phyloP scores from a whole-genome alignment of 2,113 vertebrate genomes.

The Dasyurus viverrinus region DNA sequence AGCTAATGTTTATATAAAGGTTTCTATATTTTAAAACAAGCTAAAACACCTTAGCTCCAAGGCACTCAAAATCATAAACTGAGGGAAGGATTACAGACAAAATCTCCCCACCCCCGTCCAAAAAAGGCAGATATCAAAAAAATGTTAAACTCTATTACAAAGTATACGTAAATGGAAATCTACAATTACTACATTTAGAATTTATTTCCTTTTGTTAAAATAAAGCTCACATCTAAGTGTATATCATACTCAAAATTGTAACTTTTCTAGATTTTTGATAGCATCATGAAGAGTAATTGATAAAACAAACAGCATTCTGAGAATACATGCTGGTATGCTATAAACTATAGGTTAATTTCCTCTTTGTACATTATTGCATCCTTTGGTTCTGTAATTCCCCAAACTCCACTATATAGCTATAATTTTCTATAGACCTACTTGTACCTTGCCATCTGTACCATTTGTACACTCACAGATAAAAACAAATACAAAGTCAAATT shows the following conservation, averaged over 20 bases:
- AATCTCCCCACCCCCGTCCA: background rate
- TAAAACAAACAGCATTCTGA: background rate
- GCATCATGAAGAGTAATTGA: background rate
- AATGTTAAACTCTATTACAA: background rate
- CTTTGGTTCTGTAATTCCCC: background rate
- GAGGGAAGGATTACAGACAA: background rate
- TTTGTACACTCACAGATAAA: background rate
- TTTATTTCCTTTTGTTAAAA: background rate
- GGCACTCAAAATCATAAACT: background rate
- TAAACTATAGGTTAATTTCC: background rate
- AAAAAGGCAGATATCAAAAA: background rate
- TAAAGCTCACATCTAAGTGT: background rate
- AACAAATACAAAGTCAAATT: background rate
- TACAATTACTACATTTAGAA: background rate
- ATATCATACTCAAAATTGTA: background rate
- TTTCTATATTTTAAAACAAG: background rate
- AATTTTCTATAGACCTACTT: background rate
- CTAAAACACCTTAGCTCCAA: background rate
- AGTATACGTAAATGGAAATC: background rate
- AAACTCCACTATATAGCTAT: background rate
- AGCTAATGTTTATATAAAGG: background rate
- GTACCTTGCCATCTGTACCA: background rate
- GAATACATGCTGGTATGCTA: background rate
- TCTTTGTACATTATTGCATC: background rate
- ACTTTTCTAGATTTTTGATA: background rate